These are phyloP conservation scores for Carapus acus DNA, from an alignment of 2,797 vertebrate genomes.

Conservation along the genomic window DNA sequence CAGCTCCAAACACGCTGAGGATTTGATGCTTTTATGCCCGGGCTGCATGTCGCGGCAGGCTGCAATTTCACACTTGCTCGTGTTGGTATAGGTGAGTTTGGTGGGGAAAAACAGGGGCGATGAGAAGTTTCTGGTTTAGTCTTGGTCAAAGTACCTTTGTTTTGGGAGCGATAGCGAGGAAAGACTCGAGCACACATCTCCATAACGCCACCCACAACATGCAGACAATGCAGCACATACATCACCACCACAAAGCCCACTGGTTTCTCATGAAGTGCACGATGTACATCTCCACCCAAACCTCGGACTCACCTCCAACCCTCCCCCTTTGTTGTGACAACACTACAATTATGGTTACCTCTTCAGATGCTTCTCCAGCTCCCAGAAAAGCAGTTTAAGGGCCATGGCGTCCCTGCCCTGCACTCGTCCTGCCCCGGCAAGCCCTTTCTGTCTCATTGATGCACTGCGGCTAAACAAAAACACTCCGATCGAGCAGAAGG, in stretches of 20 bases:
- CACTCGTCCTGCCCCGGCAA: slow-evolving; percentile 41
- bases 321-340: slow-evolving; percentile 2
- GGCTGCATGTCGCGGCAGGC: too few species aligned
- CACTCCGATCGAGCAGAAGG: slow-evolving; percentile 10
- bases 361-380: slow-evolving; percentile 70
- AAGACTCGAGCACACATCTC: too few species aligned
- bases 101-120: not conserved
- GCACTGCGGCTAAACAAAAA: slow-evolving; percentile 22
- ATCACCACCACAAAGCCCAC: not conserved
- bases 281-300: not conserved
- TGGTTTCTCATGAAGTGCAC: not conserved
- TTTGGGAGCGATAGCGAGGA: too few species aligned
- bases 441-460: slow-evolving; percentile 64
- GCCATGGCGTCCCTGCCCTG: slow-evolving; percentile 55
- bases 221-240: not conserved
- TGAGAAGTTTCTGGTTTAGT: too few species aligned
- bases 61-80: not conserved
- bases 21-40: not conserved
- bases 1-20: too few species aligned
- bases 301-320: too few species aligned
- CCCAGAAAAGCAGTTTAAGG: slow-evolving; percentile 68
- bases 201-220: slow-evolving; percentile 5
- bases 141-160: not conserved
- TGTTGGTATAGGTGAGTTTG: not conserved
- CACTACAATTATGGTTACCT: slow-evolving; percentile 59